A percentile compares a stretch with the other conserved stretches of the same genome.
Evolutionary conservation across 2,888 invertebrate species (phyloP).

Genomic region (Patella ulyssiponensis): DNA sequence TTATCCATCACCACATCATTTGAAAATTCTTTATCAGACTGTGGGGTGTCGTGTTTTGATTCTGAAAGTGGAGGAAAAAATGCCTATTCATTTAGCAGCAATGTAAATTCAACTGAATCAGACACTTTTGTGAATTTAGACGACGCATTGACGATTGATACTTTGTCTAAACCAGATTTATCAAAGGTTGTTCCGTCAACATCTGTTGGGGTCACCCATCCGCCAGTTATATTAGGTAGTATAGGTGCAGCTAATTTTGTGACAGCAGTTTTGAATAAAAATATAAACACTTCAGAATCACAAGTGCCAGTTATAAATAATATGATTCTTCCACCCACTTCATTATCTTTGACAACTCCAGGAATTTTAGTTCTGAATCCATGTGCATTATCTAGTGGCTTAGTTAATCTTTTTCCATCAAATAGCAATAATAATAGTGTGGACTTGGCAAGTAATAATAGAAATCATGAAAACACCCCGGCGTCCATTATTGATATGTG

Average conservation of each 20-base stretch:
- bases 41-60: background rate
- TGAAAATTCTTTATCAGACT: constrained; percentile 9
- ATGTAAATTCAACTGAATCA: constrained; percentile 3
- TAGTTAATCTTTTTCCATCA: background rate
- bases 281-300: background rate
- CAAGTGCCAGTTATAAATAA: background rate
- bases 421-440: background rate
- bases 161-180: background rate
- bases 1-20: background rate
- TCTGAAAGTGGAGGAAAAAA: background rate
- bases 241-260: constrained; percentile 3
- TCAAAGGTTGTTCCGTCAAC: background rate
- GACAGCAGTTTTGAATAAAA: constrained; percentile 3
- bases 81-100: constrained; percentile 7
- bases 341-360: background rate
- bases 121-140: background rate
- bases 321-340: background rate
- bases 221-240: background rate
- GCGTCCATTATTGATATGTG: background rate
- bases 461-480: background rate
- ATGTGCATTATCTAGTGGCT: background rate
- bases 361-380: background rate
- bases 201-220: background rate
- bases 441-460: no score
- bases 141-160: background rate